phyloP scores from a whole-genome alignment of 2,888 invertebrate genomes.

The Geotrupes spiniger region DNA sequence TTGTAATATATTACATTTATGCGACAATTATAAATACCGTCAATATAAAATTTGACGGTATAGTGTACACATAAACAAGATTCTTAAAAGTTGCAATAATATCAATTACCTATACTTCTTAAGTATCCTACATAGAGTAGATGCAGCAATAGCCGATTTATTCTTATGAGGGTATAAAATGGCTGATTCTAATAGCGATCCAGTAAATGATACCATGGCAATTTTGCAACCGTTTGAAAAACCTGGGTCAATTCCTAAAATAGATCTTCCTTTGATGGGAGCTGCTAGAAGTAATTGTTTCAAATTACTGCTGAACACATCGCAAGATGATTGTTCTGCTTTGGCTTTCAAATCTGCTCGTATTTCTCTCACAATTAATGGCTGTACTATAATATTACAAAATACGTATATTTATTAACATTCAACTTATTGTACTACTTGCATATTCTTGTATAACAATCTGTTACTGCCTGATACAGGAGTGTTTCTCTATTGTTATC shows the following conservation, averaged over 20 bases:
- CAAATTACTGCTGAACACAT: conserved; percentile 81
- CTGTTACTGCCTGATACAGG: conserved; percentile 56
- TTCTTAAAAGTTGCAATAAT: neutral
- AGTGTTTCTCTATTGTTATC: conserved; percentile 48
- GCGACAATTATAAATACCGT: neutral
- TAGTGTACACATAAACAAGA: too few species aligned
- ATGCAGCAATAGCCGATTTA: conserved; percentile 47
- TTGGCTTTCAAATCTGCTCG: conserved; percentile 69
- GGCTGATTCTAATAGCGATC: conserved; percentile 65
- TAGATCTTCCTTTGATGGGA: conserved; percentile 74
- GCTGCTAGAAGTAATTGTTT: conserved; percentile 78
- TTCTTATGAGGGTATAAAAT: conserved; percentile 66
- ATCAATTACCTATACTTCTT: conserved; percentile 55
- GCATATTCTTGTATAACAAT: conserved; percentile 59
- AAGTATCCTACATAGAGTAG: conserved; percentile 56
- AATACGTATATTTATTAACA: neutral
- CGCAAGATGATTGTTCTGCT: conserved; percentile 80
- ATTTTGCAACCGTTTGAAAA: conserved; percentile 86
- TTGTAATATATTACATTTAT: neutral
- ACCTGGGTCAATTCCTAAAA: conserved; percentile 89
- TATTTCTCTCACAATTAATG: conserved; percentile 66
- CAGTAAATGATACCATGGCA: conserved; percentile 73
- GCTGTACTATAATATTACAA: conserved; percentile 52
- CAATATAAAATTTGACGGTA: conserved; percentile 9
- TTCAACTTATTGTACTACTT: conserved; percentile 24